These are phyloP conservation scores for Pelochelys cantorii DNA, from an alignment of 2,797 vertebrate species.

Conservation along the genomic window DNA sequence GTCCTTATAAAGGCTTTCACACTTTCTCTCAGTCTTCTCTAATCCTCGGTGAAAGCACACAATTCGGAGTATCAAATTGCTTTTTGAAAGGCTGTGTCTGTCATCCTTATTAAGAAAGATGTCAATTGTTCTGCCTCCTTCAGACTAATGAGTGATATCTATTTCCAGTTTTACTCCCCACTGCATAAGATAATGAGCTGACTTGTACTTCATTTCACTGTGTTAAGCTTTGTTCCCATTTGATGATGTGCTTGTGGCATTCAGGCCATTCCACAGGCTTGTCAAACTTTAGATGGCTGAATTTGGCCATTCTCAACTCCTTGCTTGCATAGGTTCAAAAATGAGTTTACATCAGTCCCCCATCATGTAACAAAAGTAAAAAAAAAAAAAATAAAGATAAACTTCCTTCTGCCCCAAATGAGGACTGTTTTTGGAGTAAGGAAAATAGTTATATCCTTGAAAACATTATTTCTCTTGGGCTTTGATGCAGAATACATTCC, in stretches of 20 bases:
- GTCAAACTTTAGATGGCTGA: neutral
- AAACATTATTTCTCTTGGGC: neutral
- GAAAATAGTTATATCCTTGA: neutral
- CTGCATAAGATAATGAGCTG: neutral
- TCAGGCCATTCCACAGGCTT: neutral
- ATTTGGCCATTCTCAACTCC: neutral
- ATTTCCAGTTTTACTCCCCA: slow-evolving; percentile 34
- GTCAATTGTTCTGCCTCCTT: neutral
- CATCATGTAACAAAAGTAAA: neutral
- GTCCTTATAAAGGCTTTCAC: neutral
- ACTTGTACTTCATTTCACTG: neutral
- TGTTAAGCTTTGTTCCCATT: neutral
- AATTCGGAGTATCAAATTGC: neutral
- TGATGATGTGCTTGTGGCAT: neutral
- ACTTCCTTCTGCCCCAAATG: neutral
- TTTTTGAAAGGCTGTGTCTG: slow-evolving; percentile 24
- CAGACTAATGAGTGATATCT: slow-evolving; percentile 16
- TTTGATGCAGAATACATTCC: neutral
- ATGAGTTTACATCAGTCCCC: neutral
- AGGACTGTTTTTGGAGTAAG: neutral
- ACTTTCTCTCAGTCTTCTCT: neutral
- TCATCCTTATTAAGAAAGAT: neutral
- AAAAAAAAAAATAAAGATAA: neutral
- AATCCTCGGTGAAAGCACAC: neutral
- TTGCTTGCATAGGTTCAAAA: neutral